These are phyloP conservation scores for Jacana jacana DNA, from an alignment of 2,113 vertebrate genomes.

Conservation along the genomic window DNA sequence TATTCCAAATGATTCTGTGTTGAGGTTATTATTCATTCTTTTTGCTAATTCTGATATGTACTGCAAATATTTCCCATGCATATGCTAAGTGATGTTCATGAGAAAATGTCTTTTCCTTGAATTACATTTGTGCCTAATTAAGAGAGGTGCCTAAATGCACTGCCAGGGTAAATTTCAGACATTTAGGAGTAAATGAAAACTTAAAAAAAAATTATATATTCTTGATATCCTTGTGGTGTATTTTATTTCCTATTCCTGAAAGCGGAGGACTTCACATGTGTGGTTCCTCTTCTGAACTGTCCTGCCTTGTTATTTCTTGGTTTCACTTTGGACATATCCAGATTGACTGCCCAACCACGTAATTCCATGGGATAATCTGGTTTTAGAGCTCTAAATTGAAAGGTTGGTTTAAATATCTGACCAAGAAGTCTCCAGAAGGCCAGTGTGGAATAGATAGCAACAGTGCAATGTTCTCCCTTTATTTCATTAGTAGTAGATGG, in stretches of 20 bases:
- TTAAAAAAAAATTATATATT: neutral
- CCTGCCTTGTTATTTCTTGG: neutral
- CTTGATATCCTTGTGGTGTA: neutral
- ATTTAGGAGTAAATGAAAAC: neutral
- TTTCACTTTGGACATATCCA: neutral
- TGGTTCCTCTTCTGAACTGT: neutral
- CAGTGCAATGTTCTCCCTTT: neutral
- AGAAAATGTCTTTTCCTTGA: neutral
- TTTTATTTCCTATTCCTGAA: neutral
- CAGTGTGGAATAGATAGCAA: neutral
- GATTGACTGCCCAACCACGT: neutral
- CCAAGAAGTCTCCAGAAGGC: neutral
- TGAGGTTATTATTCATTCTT: neutral
- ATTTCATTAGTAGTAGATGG: neutral
- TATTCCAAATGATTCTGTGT: neutral
- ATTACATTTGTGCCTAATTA: too few relatives aligned
- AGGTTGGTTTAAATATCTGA: neutral
- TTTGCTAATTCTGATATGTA: neutral
- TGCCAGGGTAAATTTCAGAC: neutral
- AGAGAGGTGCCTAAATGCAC: neutral
- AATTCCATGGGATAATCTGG: neutral
- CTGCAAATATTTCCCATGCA: neutral
- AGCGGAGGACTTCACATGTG: neutral
- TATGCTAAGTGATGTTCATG: neutral
- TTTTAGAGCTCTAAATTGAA: neutral